Evolutionary conservation across 2,888 invertebrate genomes (phyloP).

Genomic region (Idaea dimidiata): DNA sequence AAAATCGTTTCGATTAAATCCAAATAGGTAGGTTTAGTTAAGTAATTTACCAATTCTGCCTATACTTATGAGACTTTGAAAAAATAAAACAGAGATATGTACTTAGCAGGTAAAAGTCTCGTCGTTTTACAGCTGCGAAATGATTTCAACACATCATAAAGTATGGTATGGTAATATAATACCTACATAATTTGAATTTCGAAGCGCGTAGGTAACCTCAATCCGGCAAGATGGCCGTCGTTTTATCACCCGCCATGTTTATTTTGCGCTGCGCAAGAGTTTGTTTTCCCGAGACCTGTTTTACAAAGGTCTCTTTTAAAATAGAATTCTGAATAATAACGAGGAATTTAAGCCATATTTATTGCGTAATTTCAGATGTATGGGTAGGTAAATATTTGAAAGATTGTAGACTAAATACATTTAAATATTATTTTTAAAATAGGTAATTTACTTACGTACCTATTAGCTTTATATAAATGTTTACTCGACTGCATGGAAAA

Average conservation of each 20-base stretch:
- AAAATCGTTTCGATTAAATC: too few species aligned
- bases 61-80: too few species aligned
- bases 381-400: constrained; percentile 13
- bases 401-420: not conserved
- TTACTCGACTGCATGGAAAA: too few species aligned
- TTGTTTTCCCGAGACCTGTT: constrained; percentile 72
- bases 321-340: constrained; percentile 59
- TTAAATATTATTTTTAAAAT: constrained; percentile 8
- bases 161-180: not conserved
- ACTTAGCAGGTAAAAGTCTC: not conserved
- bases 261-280: constrained; percentile 75
- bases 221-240: constrained; percentile 71
- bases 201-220: constrained; percentile 67
- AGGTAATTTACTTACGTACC: too few species aligned
- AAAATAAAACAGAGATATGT: too few species aligned
- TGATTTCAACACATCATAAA: constrained; percentile 3
- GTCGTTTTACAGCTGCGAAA: not conserved
- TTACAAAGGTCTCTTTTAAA: constrained; percentile 58
- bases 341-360: constrained; percentile 53
- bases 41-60: too few species aligned
- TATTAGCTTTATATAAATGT: too few species aligned
- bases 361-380: constrained; percentile 35
- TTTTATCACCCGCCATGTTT: constrained; percentile 71
- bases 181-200: constrained; percentile 63
- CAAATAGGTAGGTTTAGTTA: too few species aligned